phyloP scores from a whole-genome alignment of 1,140 invertebrate genomes.

The Caerostris darwini region DNA sequence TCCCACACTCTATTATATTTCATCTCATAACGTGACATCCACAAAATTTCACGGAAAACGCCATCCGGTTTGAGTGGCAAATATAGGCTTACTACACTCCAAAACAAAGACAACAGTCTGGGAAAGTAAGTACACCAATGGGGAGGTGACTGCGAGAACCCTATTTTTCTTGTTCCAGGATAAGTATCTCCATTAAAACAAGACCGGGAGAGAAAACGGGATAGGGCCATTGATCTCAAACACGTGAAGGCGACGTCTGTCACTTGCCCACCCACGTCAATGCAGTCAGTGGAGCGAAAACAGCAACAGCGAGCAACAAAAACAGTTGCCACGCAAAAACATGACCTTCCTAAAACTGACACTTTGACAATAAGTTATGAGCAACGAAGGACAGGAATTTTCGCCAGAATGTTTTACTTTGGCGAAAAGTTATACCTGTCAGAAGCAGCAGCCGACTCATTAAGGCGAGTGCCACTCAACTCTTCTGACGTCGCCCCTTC shows the following conservation, averaged over 20 bases:
- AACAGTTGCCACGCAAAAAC: not conserved
- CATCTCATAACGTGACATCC: too few relatives aligned
- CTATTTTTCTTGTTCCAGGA: not conserved
- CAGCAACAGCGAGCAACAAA: not conserved
- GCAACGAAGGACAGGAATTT: slow-evolving; percentile 14
- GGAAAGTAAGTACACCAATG: not conserved
- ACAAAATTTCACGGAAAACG: too few relatives aligned
- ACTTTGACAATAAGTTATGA: slow-evolving; percentile 40
- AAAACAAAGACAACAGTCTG: not conserved
- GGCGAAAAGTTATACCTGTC: slow-evolving; percentile 24
- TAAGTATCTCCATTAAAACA: not conserved
- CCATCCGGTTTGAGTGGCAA: not conserved
- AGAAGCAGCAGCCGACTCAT: slow-evolving; percentile 2
- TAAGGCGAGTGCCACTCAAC: slow-evolving; percentile 21
- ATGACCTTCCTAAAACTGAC: not conserved
- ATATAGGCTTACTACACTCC: not conserved
- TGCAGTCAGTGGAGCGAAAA: not conserved
- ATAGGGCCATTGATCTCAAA: not conserved
- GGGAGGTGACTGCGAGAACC: not conserved
- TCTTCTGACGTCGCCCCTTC: not conserved
- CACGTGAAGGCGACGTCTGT: not conserved
- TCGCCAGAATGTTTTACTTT: not conserved
- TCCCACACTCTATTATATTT: too few relatives aligned
- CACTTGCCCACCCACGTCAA: not conserved
- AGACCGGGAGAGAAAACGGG: not conserved